Conservation (phyloP, 1,140 invertebrate genomes). For the Aleiodes sp. region DNA sequence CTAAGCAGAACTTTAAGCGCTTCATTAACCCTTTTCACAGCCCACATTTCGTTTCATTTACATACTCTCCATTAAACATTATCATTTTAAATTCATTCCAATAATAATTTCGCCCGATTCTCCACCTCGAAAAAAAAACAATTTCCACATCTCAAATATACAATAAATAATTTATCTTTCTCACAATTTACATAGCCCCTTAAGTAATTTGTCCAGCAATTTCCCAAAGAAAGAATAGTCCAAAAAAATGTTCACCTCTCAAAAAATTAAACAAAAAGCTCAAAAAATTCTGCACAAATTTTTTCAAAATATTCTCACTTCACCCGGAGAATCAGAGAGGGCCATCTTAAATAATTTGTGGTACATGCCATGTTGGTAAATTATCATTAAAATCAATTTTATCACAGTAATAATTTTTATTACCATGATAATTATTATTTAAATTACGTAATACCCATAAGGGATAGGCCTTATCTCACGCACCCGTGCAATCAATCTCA, state of each 20-base stretch:
- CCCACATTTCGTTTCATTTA: slow-evolving; percentile 58
- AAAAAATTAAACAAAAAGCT: background rate
- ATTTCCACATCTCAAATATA: slow-evolving; percentile 53
- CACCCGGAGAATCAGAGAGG: slow-evolving; percentile 47
- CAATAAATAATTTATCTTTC: slow-evolving; percentile 62
- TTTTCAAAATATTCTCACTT: background rate
- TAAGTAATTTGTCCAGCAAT: slow-evolving; percentile 57
- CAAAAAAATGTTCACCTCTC: background rate
- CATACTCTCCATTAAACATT: background rate
- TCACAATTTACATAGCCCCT: slow-evolving; percentile 30
- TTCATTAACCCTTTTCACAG: slow-evolving; percentile 57
- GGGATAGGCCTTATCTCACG: slow-evolving; percentile 68
- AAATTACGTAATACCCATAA: slow-evolving; percentile 26
- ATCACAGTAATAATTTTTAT: slow-evolving; percentile 10
- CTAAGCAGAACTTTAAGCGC: slow-evolving; percentile 40
- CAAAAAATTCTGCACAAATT: background rate
- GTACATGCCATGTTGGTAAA: slow-evolving; percentile 48
- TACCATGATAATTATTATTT: background rate
- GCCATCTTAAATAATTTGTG: slow-evolving; percentile 43
- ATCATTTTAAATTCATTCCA: background rate
- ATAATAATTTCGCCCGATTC: slow-evolving; percentile 29
- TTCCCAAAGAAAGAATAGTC: background rate
- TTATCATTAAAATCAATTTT: slow-evolving; percentile 20
- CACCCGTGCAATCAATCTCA: slow-evolving; percentile 94
- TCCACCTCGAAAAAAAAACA: slow-evolving; percentile 42